Evolutionary conservation across 2,888 invertebrate species (phyloP).

Genomic region (Noctua janthina): DNA sequence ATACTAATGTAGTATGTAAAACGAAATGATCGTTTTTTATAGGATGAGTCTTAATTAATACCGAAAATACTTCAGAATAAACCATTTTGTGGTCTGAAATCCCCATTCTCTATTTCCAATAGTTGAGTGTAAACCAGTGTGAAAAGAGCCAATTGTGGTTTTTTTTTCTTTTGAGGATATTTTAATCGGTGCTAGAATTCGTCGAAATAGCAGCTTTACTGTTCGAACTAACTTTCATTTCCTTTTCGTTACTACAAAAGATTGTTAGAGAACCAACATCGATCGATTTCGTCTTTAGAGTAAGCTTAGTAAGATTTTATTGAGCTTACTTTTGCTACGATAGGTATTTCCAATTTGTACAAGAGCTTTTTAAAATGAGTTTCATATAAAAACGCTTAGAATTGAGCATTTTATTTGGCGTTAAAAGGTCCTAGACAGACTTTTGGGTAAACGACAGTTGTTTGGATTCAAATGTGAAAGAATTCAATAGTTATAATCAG

Average conservation of each 20-base stretch:
- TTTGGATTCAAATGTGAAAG: background rate
- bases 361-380: slow-evolving; percentile 6
- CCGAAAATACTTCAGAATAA: background rate
- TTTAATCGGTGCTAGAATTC: slow-evolving; percentile 16
- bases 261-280: slow-evolving; percentile 6
- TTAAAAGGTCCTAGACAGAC: background rate
- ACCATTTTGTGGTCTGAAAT: background rate
- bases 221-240: slow-evolving; percentile 32
- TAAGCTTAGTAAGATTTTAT: slow-evolving; percentile 27
- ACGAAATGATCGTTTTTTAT: background rate
- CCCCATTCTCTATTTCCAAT: background rate
- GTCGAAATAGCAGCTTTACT: slow-evolving; percentile 9
- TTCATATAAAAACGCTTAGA: slow-evolving; percentile 1
- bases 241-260: slow-evolving; percentile 25
- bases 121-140: background rate
- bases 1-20: background rate
- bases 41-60: background rate
- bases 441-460: background rate
- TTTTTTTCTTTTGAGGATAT: slow-evolving; percentile 21
- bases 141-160: slow-evolving; percentile 11
- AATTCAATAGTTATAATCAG: background rate
- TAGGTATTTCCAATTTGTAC: slow-evolving; percentile 14
- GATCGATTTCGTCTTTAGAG: slow-evolving; percentile 39
- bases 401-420: background rate
- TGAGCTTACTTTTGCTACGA: slow-evolving; percentile 33